These are phyloP conservation scores for Amazona guildingii DNA, from an alignment of 2,113 vertebrate genomes.

Conservation along the genomic window DNA sequence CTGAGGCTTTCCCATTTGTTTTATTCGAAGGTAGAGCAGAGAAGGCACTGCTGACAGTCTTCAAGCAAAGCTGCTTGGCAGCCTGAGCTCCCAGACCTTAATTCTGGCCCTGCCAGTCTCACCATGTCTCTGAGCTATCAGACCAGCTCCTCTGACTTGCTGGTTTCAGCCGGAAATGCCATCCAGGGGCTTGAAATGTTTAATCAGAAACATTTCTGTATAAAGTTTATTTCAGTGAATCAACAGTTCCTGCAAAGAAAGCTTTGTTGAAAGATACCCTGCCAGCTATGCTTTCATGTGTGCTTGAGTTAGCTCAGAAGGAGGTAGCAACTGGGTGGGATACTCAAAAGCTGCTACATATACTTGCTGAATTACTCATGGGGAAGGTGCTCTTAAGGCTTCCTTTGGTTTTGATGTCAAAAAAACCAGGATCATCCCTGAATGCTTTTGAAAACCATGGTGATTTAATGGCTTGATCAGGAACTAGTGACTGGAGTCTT, in stretches of 20 bases:
- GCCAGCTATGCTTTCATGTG: fast-evolving
- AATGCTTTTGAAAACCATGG: background rate
- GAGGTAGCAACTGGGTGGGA: background rate
- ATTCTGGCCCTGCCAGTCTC: background rate
- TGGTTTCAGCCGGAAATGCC: background rate
- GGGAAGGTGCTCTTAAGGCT: background rate
- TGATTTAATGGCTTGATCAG: background rate
- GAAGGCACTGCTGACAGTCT: background rate
- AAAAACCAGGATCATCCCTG: background rate
- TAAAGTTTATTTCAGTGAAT: background rate
- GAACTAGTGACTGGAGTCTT: background rate
- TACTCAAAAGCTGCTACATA: background rate
- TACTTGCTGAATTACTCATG: background rate
- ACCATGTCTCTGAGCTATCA: background rate
- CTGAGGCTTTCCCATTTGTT: background rate
- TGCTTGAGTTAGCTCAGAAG: background rate
- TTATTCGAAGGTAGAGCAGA: background rate
- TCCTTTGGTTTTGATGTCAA: background rate
- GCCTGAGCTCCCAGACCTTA: background rate
- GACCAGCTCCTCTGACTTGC: background rate
- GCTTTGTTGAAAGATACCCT: background rate
- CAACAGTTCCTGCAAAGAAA: background rate
- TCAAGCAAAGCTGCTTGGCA: background rate
- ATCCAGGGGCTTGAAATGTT: background rate
- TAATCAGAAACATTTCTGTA: background rate